Conservation (phyloP, 2,888 invertebrate species). For the Rugalucina vietnamica region DNA sequence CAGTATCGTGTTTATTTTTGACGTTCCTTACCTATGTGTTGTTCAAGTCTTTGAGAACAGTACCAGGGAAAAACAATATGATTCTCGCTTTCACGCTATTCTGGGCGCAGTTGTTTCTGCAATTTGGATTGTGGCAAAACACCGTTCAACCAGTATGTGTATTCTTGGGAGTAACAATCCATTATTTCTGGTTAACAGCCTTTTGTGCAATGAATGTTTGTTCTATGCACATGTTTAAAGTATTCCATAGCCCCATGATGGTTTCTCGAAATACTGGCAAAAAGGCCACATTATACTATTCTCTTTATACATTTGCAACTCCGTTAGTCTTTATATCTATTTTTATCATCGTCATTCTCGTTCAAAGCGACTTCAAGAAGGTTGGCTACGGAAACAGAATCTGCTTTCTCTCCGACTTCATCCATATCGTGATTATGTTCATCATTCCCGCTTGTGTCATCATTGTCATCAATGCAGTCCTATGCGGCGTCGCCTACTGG, state of each 20-base stretch:
- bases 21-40: slow-evolving; percentile 63
- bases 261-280: neutral
- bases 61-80: slow-evolving; percentile 69
- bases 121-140: slow-evolving; percentile 50
- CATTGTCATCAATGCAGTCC: slow-evolving; percentile 60
- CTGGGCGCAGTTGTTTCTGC: slow-evolving; percentile 60
- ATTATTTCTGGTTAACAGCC: slow-evolving; percentile 67
- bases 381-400: slow-evolving; percentile 52
- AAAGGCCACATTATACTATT: neutral
- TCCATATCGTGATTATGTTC: slow-evolving; percentile 51
- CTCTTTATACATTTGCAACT: neutral
- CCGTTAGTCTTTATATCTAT: neutral
- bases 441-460: slow-evolving; percentile 60
- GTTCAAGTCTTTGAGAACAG: slow-evolving; percentile 56
- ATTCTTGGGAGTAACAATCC: slow-evolving; percentile 55
- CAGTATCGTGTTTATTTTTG: slow-evolving; percentile 54
- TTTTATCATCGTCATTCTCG: neutral
- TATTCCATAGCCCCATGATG: slow-evolving; percentile 38
- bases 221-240: slow-evolving; percentile 63
- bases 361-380: neutral
- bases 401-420: slow-evolving; percentile 45
- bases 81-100: slow-evolving; percentile 58
- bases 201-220: slow-evolving; percentile 66
- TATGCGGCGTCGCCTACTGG: slow-evolving; percentile 61
- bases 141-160: slow-evolving; percentile 23